Evolutionary conservation across 2,888 invertebrate genomes (phyloP), one percentile per base, ranked within the genome.

Genomic region (Oeneis ivallda): DNA sequence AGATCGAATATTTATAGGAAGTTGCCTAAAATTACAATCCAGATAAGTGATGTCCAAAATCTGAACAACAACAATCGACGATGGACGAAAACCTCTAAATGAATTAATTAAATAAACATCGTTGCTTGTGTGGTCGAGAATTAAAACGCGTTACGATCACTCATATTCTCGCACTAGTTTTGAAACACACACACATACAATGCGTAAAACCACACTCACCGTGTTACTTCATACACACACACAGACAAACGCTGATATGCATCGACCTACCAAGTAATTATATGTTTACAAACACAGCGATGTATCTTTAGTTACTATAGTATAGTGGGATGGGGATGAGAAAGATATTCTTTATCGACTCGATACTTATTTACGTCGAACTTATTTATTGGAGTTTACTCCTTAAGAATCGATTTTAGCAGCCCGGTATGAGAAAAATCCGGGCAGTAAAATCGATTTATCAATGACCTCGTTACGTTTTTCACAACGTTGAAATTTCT

Each of bases 251-350:
- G 74, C 77, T 82, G 91, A 90, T 90, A 91, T 89, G 89, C 91
- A 91, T 88, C 89, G 84, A 86, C 86, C 85, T 88, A 91, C 90
- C 87, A 83, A 86, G 84, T 92, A 92, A 92, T 91, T 90, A 91
- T 89, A 92, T 90, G 90, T 91, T 92, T 91, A 88, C 89, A 84
- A 89, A 89, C 87, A 86, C 79, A 76, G 78, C 76, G 71, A 78
- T 77, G 79, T 82, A 79, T 77, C 77, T 79, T 76, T 78, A 74
- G 75, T 74, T 77, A 19, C 56, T 19, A 77, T 76, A 74, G 75
- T 76, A 76, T 77, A 70, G 84, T 75, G 74, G 73, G 75, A 75
- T 78, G 67, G 84, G 75, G 84, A 77, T 81, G 86, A 66, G 78
- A 72, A 17, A 17, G 3, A 10, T 52, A 37, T 37, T 15, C 2